Percentiles rank a stretch among this genome's conserved stretches.
These are phyloP conservation scores for Schizothorax lantsangensis DNA, from an alignment of 2,797 vertebrate species.

Conservation along the genomic window DNA sequence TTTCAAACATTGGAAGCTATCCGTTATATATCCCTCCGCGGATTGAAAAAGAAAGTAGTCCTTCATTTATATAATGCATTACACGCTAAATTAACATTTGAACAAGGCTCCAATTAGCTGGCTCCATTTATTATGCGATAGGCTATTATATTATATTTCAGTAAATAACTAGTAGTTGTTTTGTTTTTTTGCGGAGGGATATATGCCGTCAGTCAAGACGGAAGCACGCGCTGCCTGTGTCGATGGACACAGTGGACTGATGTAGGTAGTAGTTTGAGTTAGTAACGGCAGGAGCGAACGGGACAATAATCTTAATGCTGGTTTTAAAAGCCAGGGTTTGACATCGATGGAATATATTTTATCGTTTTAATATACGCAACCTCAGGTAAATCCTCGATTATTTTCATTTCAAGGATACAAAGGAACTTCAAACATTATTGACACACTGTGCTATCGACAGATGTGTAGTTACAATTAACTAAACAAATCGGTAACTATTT, in stretches of 20 bases:
- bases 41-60: slow-evolving; percentile 77
- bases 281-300: not conserved
- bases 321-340: not conserved
- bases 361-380: slow-evolving; percentile 24
- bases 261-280: not conserved
- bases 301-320: not conserved
- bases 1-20: slow-evolving; percentile 60
- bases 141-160: not conserved
- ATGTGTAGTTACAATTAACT: not conserved
- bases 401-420: not conserved
- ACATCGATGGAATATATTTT: slow-evolving; percentile 31
- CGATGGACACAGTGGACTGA: not conserved
- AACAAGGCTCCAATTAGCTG: accelerated
- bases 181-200: slow-evolving; percentile 53
- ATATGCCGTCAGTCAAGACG: not conserved
- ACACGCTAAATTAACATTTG: not conserved
- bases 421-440: not conserved
- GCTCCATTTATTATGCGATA: too few species aligned
- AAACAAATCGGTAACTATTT: not conserved
- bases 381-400: slow-evolving; percentile 9
- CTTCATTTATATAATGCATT: not conserved
- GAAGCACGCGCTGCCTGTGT: not conserved
- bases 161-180: not conserved
- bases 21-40: slow-evolving; percentile 65
- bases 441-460: not conserved